Evolutionary conservation across 2,888 invertebrate species (phyloP), one percentile per base, ranked within the genome.

Genomic region (Napeogenes inachia): DNA sequence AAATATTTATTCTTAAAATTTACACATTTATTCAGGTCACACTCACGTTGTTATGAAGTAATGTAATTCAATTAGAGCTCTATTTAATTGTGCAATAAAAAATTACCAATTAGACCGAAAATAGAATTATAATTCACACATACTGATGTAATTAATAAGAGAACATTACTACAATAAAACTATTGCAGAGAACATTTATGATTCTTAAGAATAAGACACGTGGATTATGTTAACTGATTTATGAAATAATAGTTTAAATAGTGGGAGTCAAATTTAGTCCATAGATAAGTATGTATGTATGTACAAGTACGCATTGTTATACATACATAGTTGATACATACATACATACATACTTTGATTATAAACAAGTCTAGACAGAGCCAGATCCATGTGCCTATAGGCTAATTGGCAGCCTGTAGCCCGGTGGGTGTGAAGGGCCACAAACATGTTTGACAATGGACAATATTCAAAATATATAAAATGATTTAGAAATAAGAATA

Each of bases 1-100:
- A 35, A 6, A 35, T 35, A 2, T 5, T 35, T 35, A 21, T 50
- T 30, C 21, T 30, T 30, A 50, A 10, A 50, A 50, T 30, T 50
- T 4, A 50, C 4, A 30, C 30, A 30, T 30, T 42, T 50, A 50
- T 50, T 50, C 8, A 50, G 30, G 6, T 50, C 8, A 50, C 68
- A 66, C 73, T 68, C 61, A 63, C 65, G 72, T 74, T 74, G 75
- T 71, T 70, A 68, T 74, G 69, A 70, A 70, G 70, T 75, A 64
- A 65, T 64, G 53, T 50, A 30, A 45, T 45, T 32, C 46, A 12
- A 12, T 45, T 32, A 57, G 21, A 45, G 32, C 57, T 38, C 38
- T 50, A 30, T 50, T 35, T 8, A 58, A 13, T 38, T 42, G 45
- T 50, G 50, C 13, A 42, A 54, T 50, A 47, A 30, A 21, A 50